A percentile compares a stretch with the other conserved stretches of the same genome.
These are phyloP conservation scores for Osmerus mordax DNA, from an alignment of 2,113 vertebrate genomes.

Conservation along the genomic window DNA sequence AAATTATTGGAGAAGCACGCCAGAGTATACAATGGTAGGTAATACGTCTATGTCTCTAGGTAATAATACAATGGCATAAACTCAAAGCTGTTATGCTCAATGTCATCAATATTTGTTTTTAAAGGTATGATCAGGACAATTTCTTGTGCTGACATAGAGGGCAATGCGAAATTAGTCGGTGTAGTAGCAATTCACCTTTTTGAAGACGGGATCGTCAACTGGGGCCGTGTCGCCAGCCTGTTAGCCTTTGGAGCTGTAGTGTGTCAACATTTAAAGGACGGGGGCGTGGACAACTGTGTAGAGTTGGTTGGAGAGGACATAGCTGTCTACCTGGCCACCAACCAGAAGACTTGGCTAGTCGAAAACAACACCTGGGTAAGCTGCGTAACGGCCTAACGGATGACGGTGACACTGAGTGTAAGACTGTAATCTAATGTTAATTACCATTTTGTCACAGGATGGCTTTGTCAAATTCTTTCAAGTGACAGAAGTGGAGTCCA, in stretches of 20 bases:
- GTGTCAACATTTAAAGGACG: slow-evolving; percentile 72
- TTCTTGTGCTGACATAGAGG: slow-evolving; percentile 57
- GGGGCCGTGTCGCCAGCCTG: slow-evolving; percentile 80
- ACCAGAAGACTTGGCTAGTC: slow-evolving; percentile 73
- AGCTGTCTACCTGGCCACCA: slow-evolving; percentile 67
- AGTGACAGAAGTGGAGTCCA: slow-evolving; percentile 74
- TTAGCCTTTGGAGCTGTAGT: slow-evolving; percentile 80
- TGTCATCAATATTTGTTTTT: neutral
- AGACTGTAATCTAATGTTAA: neutral
- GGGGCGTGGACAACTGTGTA: slow-evolving; percentile 66
- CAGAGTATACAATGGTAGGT: neutral
- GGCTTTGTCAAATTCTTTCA: slow-evolving; percentile 82
- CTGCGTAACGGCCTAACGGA: neutral
- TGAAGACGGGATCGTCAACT: slow-evolving; percentile 77
- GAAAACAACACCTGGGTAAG: slow-evolving; percentile 80
- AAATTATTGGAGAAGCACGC: neutral
- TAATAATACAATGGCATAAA: neutral
- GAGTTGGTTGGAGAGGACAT: slow-evolving; percentile 63
- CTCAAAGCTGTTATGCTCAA: neutral
- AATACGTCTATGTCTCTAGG: neutral
- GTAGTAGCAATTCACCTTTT: slow-evolving; percentile 70
- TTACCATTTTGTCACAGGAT: slow-evolving; percentile 52
- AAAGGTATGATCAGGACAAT: slow-evolving; percentile 78
- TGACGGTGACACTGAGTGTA: neutral
- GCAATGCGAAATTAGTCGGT: slow-evolving; percentile 62